A percentile compares a stretch with the other conserved stretches of the same genome.
Conservation (phyloP, 2,113 vertebrate genomes). For the Rhinolophus ferrumequinum region DNA sequence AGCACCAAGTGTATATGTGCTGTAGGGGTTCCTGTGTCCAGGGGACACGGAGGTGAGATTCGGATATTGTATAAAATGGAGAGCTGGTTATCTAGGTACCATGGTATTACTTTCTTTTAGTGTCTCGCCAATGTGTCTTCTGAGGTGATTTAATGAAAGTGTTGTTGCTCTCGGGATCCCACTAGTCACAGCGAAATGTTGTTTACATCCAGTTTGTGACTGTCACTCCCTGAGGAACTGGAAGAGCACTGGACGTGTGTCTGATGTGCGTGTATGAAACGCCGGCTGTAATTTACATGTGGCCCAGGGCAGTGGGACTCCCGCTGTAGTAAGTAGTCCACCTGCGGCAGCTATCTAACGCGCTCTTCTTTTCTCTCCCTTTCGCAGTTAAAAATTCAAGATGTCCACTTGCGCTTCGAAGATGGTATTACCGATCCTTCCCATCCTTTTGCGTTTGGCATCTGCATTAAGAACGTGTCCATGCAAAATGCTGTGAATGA, state of each 20-base stretch:
- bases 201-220: neutral
- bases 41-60: neutral
- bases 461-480: constrained; percentile 97
- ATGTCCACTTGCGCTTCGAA: constrained; percentile 97
- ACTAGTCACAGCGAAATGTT: neutral
- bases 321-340: fast-evolving
- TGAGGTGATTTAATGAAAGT: neutral
- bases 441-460: constrained; percentile 93
- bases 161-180: neutral
- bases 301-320: neutral
- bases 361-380: neutral
- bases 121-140: neutral
- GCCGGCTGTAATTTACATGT: neutral
- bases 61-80: neutral
- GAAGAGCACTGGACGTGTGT: fast-evolving
- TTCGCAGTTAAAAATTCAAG: constrained; percentile 95
- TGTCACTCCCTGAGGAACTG: neutral
- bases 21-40: neutral
- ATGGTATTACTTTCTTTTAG: neutral
- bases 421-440: constrained; percentile 92
- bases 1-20: neutral
- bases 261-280: neutral
- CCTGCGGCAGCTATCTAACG: neutral
- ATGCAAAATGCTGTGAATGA: constrained; percentile 94
- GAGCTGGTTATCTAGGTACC: neutral